A percentile compares a stretch with the other conserved stretches of the same genome.
Evolutionary conservation across 2,113 vertebrate species (phyloP).

Genomic region (Neodon shergylaensis): DNA sequence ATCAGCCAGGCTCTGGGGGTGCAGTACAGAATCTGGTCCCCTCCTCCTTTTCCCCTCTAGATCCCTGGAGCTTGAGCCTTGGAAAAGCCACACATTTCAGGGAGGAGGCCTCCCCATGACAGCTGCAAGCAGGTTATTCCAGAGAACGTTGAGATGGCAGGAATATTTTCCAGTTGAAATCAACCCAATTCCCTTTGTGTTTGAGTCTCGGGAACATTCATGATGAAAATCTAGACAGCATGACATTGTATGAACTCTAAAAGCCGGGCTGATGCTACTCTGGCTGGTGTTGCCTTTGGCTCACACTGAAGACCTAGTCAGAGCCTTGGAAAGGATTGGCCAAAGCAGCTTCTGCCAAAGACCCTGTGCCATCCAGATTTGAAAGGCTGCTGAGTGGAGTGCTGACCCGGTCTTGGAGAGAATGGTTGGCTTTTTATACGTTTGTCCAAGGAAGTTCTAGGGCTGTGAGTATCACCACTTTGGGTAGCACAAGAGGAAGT

Average conservation of each 20-base stretch:
- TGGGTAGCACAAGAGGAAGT: background rate
- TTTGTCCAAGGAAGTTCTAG: conserved; percentile 39
- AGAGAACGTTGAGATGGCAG: conserved; percentile 74
- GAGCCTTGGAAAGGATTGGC: conserved; percentile 48
- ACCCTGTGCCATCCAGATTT: conserved; percentile 67
- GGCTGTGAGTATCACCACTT: background rate
- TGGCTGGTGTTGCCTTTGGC: conserved; percentile 84
- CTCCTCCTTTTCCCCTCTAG: conserved; percentile 52
- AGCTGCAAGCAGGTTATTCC: conserved; percentile 79
- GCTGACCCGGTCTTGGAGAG: conserved; percentile 26
- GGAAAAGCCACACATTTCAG: conserved; percentile 73
- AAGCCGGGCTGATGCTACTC: conserved; percentile 70
- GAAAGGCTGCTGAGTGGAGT: conserved; percentile 56
- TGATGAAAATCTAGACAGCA: conserved; percentile 85
- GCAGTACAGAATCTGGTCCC: conserved; percentile 35
- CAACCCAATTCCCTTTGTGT: conserved; percentile 75
- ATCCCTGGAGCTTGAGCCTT: conserved; percentile 67
- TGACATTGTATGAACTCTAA: conserved; percentile 84
- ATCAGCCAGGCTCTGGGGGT: background rate
- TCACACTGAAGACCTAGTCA: conserved; percentile 63
- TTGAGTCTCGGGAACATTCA: conserved; percentile 82
- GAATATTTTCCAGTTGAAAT: conserved; percentile 83
- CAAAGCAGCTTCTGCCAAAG: conserved; percentile 60
- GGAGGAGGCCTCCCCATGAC: conserved; percentile 74
- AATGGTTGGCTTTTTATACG: conserved; percentile 13